Evolutionary conservation across 1,140 invertebrate species (phyloP).

Genomic region (Panagrolaimus sp.): DNA sequence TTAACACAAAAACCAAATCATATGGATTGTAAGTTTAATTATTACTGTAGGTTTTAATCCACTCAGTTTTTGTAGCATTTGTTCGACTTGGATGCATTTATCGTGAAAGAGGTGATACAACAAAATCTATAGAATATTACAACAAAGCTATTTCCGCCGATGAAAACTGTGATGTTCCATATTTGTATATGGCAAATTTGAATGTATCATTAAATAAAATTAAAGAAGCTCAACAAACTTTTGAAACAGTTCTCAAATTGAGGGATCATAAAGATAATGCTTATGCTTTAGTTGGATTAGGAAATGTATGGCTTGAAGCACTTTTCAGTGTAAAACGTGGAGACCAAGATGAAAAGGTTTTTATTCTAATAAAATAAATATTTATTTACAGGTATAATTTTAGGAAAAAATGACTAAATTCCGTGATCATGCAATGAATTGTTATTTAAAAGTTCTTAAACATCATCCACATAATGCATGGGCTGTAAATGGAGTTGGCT

Average conservation of each 20-base stretch:
- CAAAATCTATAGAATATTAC: neutral
- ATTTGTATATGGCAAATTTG: neutral
- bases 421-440: neutral
- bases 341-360: conserved; percentile 3
- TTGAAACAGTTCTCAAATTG: neutral
- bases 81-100: conserved; percentile 1
- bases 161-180: neutral
- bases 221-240: neutral
- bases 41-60: too few species aligned
- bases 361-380: neutral
- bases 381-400: neutral
- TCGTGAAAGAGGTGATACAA: neutral
- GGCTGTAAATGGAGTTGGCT: neutral
- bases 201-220: neutral
- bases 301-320: conserved; percentile 12
- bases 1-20: neutral
- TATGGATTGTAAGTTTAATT: too few species aligned
- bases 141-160: neutral
- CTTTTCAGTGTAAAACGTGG: neutral
- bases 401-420: neutral
- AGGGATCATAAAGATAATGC: neutral
- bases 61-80: neutral
- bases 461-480: neutral
- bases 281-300: conserved; percentile 1
- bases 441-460: conserved; percentile 2